Percentiles rank a stretch among this genome's conserved stretches.
Conservation (phyloP, 2,888 invertebrate species). For the Scrobipalpa atriplicella region DNA sequence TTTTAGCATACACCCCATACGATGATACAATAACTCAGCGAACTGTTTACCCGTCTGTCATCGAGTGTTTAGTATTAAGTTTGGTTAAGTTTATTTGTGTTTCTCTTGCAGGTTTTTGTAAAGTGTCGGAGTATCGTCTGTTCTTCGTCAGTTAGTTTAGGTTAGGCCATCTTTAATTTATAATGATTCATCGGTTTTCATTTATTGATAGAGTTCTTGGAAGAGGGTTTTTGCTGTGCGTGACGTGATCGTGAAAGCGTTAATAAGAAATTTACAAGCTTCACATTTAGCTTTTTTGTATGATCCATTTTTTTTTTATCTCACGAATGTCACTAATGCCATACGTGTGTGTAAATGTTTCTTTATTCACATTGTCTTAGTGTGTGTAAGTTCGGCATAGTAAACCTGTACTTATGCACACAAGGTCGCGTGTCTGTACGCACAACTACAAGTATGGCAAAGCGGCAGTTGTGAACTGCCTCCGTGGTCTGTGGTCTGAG, state of each 20-base stretch:
- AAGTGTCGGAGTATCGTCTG: constrained; percentile 12
- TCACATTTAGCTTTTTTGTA: no score
- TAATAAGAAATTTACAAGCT: not conserved
- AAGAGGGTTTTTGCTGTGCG: not conserved
- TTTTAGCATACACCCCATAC: constrained; percentile 23
- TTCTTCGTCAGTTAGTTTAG: constrained; percentile 12
- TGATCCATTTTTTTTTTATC: no score
- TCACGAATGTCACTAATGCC: no score
- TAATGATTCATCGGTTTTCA: constrained; percentile 8
- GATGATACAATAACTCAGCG: constrained; percentile 41
- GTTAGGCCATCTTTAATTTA: not conserved
- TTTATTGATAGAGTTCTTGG: not conserved
- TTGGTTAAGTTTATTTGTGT: constrained; percentile 31
- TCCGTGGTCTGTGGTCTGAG: no score
- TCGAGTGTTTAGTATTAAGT: constrained; percentile 74
- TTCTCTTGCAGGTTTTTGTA: not conserved
- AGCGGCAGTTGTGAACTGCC: no score
- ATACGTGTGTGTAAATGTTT: no score
- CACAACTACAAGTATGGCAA: no score
- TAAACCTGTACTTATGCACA: no score
- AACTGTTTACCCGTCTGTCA: constrained; percentile 66
- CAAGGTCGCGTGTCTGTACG: no score
- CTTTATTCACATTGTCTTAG: no score
- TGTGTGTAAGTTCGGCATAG: no score
- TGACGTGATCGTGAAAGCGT: not conserved